phyloP scores from a whole-genome alignment of 2,797 vertebrate genomes.

The Florisuga fusca region DNA sequence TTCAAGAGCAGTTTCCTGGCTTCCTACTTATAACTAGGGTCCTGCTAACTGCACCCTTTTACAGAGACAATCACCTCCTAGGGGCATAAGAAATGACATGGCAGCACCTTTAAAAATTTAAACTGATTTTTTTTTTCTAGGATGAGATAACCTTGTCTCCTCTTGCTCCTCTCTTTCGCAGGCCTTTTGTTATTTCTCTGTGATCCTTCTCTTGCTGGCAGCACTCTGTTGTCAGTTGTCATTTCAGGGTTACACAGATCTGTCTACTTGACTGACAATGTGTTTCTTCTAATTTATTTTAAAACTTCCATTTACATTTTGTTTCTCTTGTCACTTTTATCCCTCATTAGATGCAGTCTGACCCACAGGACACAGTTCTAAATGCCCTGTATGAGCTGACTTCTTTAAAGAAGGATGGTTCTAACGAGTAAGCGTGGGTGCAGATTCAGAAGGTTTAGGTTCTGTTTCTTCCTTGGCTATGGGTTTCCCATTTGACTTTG shows the following conservation, averaged over 20 bases:
- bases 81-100: background rate
- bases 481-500: background rate
- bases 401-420: background rate
- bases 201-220: background rate
- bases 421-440: accelerated
- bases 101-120: constrained; percentile 20
- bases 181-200: background rate
- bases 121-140: constrained; percentile 13
- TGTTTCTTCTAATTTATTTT: background rate
- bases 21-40: background rate
- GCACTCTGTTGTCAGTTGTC: background rate
- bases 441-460: background rate
- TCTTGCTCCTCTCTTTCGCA: background rate
- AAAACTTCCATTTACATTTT: background rate
- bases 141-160: background rate
- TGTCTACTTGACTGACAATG: constrained; percentile 11
- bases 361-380: background rate
- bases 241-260: background rate
- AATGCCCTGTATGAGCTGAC: background rate
- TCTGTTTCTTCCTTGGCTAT: background rate
- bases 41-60: background rate
- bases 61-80: background rate
- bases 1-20: background rate
- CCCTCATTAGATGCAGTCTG: background rate
- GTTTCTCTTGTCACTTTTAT: background rate